A percentile compares a stretch with the other conserved stretches of the same genome.
Evolutionary conservation across 2,888 invertebrate genomes (phyloP).

Genomic region (Drosophila austrosaltans): DNA sequence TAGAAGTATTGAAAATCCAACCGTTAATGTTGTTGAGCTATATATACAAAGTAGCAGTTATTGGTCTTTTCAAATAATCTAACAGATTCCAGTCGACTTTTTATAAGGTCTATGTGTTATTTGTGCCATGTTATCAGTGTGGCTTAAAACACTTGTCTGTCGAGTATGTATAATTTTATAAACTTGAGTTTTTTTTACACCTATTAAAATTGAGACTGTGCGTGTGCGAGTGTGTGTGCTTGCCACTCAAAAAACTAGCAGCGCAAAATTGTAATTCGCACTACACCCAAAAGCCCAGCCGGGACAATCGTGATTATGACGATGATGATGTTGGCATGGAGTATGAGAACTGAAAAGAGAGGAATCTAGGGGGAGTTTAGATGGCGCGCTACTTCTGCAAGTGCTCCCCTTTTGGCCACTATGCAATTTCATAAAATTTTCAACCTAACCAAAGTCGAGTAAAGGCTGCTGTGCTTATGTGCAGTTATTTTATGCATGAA

Average conservation of each 20-base stretch:
- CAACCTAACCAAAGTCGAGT: conserved; percentile 43
- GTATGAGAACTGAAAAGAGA: not conserved
- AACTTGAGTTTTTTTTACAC: conserved; percentile 68
- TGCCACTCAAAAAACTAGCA: conserved; percentile 69
- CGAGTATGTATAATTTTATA: conserved; percentile 64
- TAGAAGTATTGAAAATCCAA: too few species aligned
- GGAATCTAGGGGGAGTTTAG: not conserved
- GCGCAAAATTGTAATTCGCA: conserved; percentile 70
- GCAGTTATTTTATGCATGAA: conserved; percentile 75
- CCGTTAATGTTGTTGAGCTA: too few species aligned
- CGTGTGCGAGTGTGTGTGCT: conserved; percentile 21
- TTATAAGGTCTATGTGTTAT: too few species aligned
- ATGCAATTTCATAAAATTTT: conserved; percentile 71
- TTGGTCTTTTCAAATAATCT: too few species aligned
- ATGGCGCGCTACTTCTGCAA: conserved; percentile 8
- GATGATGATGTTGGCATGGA: conserved; percentile 8
- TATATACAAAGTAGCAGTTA: too few species aligned
- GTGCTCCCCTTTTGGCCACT: conserved; percentile 14
- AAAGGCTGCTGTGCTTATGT: conserved; percentile 64
- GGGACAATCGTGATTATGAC: conserved; percentile 10
- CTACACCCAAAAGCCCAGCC: conserved; percentile 28
- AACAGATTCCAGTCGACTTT: too few species aligned
- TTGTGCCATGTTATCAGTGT: conserved; percentile 17
- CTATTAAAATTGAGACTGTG: conserved; percentile 58
- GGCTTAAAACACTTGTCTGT: conserved; percentile 31